Evolutionary conservation across 1,140 invertebrate species (phyloP), one percentile per base, ranked within the genome.

Genomic region (Schlechtendalia chinensis): DNA sequence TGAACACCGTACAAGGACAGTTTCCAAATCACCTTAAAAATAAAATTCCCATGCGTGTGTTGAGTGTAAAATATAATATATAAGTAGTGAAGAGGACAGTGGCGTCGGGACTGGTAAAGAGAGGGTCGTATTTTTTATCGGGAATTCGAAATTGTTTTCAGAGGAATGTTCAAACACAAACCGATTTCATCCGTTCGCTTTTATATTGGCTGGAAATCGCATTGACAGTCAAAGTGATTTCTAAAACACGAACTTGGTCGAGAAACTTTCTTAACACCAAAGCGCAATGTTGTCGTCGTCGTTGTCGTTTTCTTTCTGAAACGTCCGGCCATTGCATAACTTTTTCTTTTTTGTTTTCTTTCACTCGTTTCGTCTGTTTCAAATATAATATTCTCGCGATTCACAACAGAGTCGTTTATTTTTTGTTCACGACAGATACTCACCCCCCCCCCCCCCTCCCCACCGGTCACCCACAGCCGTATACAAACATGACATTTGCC

Each of bases 111-210:
- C 6, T 45, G 69, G 1, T 16, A 24, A 27, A 53, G 19, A n/a
- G 17, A 32, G 12, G 53, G 16, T 17, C 10, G 84, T 84, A 83
- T 83, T 82, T 83, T 84, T 83, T 81, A 85, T 85, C 85, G 85
- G 84, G 61, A 82, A 82, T 56, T 81, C 71, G 83, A 77, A 79
- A 79, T 59, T 79, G 47, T 79, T 79, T 56, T 59, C 54, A n/a
- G 32, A 45, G 27, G 58, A 77, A 77, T 77, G 74, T 77, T 39
- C 16, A 27, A 80, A 39, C 8, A 39, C 8, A 39, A 47, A 63
- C 56, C 22, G 77, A 63, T 50, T 63, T 80, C 39, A 8, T 19
- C 72, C 53, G 54, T 58, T 75, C 22, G 27, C 39, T 58, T 54
- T 75, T 75, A 75, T 75, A 39, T 39, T 8, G 32, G 32, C 8